phyloP scores from a whole-genome alignment of 2,113 vertebrate species.

The Callithrix jacchus region DNA sequence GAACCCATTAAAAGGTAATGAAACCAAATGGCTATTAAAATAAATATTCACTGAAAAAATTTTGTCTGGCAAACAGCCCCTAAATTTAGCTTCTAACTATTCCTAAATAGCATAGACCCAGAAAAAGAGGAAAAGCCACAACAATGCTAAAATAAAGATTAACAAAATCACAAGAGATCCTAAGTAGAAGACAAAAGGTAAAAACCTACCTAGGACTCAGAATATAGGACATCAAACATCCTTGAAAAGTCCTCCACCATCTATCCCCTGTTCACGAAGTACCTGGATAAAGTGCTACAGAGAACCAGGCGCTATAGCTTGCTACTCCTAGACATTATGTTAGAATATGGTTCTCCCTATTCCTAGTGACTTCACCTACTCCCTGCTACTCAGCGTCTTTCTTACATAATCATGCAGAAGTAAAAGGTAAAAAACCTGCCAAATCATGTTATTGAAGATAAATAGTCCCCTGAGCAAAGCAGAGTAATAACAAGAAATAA shows the following conservation, averaged over 20 bases:
- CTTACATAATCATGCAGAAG: neutral
- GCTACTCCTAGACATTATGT: neutral
- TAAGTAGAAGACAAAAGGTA: neutral
- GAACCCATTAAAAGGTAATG: slow-evolving; percentile 88
- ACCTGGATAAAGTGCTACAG: neutral
- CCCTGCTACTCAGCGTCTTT: neutral
- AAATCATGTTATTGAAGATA: neutral
- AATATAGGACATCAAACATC: neutral
- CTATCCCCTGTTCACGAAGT: neutral
- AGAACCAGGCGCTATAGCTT: neutral
- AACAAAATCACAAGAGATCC: neutral
- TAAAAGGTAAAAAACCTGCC: neutral
- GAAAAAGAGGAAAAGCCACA: slow-evolving; percentile 36
- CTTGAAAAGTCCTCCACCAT: neutral
- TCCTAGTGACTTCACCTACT: neutral
- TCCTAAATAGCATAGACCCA: neutral
- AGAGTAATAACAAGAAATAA: neutral
- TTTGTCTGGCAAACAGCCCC: slow-evolving; percentile 25
- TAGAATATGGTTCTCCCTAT: neutral
- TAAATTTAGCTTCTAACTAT: slow-evolving; percentile 5
- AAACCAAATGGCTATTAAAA: slow-evolving; percentile 85
- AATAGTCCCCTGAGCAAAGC: neutral
- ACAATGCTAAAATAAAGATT: neutral
- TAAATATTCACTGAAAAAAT: slow-evolving; percentile 83
- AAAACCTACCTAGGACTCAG: neutral